Evolutionary conservation across 2,113 vertebrate genomes (phyloP).

Genomic region (Gambusia affinis): DNA sequence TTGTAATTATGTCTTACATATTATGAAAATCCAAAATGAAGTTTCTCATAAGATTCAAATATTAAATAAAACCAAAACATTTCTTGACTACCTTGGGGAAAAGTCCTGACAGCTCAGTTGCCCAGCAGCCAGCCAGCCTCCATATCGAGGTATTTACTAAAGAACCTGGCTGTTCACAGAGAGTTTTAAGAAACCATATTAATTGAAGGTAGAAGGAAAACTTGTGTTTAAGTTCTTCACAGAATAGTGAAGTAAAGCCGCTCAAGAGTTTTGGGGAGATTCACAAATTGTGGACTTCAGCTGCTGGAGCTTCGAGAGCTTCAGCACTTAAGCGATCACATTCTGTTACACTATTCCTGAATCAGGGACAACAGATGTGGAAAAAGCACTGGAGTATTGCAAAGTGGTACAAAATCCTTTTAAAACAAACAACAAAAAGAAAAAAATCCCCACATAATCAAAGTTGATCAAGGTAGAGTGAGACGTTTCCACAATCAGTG

Average conservation of each 20-base stretch:
- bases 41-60: background rate
- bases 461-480: background rate
- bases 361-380: background rate
- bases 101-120: background rate
- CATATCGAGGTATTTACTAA: background rate
- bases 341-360: background rate
- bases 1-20: background rate
- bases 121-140: background rate
- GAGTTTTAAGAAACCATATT: background rate
- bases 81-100: background rate
- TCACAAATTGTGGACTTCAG: too few relatives aligned
- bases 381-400: background rate
- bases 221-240: too few relatives aligned
- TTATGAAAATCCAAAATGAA: background rate
- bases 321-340: too few relatives aligned
- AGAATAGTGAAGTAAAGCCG: too few relatives aligned
- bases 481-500: background rate
- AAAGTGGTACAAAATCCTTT: too few relatives aligned
- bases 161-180: background rate
- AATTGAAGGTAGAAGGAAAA: background rate
- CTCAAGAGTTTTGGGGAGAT: too few relatives aligned
- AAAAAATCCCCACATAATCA: background rate
- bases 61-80: background rate
- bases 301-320: too few relatives aligned
- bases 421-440: too few relatives aligned